Percentiles rank a stretch among this genome's conserved stretches.
Conservation (phyloP, 2,888 invertebrate species). For the Morpho achilles region DNA sequence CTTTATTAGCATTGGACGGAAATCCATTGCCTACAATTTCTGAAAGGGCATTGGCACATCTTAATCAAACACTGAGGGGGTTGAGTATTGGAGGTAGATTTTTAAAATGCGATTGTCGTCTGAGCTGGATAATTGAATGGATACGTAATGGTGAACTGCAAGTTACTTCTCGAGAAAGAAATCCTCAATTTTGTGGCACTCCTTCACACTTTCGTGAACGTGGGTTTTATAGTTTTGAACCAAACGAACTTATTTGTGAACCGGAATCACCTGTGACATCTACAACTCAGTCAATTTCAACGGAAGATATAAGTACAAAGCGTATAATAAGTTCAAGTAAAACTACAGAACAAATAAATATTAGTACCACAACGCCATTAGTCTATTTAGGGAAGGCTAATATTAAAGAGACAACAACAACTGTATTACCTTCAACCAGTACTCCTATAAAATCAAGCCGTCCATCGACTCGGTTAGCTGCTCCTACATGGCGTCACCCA, state of each 20-base stretch:
- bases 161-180: conserved; percentile 94
- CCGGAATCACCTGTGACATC: conserved; percentile 53
- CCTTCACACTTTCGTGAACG: conserved; percentile 88
- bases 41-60: conserved; percentile 85
- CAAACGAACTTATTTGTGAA: conserved; percentile 84
- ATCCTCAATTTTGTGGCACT: conserved; percentile 94
- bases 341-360: conserved; percentile 40
- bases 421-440: conserved; percentile 39
- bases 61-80: conserved; percentile 91
- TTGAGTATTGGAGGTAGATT: conserved; percentile 93
- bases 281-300: conserved; percentile 36
- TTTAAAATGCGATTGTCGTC: conserved; percentile 91
- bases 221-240: conserved; percentile 92
- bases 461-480: conserved; percentile 58
- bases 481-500: conserved; percentile 69
- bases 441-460: conserved; percentile 53
- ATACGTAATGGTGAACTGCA: conserved; percentile 92
- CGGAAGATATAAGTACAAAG: conserved; percentile 37
- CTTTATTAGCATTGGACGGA: conserved; percentile 92
- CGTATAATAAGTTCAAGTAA: conserved; percentile 30
- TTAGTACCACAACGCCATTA: conserved; percentile 39
- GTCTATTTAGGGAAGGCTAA: conserved; percentile 38
- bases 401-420: conserved; percentile 37
- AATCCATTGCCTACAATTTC: conserved; percentile 93
- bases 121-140: conserved; percentile 95